A percentile compares a stretch with the other conserved stretches of the same genome.
These are phyloP conservation scores for Vidua macroura DNA, from an alignment of 2,113 vertebrate genomes.

Conservation along the genomic window DNA sequence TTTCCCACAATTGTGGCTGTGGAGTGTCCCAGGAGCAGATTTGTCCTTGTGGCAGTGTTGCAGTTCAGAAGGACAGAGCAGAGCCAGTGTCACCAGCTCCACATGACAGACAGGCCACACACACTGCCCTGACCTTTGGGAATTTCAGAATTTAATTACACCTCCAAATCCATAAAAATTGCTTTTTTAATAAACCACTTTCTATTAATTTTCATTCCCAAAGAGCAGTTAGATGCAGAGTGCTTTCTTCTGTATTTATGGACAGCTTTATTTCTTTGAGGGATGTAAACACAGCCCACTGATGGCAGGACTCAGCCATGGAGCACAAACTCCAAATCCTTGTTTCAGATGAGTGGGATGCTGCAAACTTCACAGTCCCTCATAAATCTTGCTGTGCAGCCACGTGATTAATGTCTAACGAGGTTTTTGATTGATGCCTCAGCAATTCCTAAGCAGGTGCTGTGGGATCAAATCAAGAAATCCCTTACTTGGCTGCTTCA, in stretches of 20 bases:
- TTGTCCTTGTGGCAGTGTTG: neutral
- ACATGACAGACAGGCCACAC: accelerated
- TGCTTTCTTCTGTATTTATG: neutral
- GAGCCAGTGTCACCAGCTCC: neutral
- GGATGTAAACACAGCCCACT: neutral
- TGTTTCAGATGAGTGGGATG: conserved; percentile 20
- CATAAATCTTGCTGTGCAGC: conserved; percentile 24
- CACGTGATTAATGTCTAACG: conserved; percentile 17
- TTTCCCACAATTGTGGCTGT: neutral
- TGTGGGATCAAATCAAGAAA: neutral
- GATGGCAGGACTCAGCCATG: neutral
- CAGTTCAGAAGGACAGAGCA: neutral
- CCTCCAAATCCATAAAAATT: neutral
- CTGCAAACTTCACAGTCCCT: neutral
- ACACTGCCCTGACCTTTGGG: neutral
- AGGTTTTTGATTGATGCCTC: conserved; percentile 28
- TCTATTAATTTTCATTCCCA: neutral
- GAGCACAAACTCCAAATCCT: neutral
- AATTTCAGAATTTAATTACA: neutral
- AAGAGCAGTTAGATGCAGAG: neutral
- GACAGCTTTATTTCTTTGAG: neutral
- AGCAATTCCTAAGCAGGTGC: conserved; percentile 18
- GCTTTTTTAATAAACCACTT: neutral
- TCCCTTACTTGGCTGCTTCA: neutral
- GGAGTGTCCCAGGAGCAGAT: neutral